These are phyloP conservation scores for Nasonovia ribisnigri DNA, from an alignment of 2,888 invertebrate genomes.

Conservation along the genomic window DNA sequence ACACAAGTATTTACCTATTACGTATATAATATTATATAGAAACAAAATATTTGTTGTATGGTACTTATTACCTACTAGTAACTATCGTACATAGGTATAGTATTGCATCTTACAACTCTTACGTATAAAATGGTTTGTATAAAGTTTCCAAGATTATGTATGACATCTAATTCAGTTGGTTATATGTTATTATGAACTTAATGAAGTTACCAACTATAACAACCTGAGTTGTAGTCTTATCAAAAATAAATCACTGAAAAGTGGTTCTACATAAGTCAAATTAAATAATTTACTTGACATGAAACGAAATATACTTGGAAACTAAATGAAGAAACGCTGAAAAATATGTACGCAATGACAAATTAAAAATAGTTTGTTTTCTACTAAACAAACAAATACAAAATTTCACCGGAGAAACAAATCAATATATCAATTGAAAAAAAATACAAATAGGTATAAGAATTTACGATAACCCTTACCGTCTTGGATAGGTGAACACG, in stretches of 20 bases:
- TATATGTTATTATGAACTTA: not conserved
- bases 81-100: not conserved
- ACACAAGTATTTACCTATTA: not conserved
- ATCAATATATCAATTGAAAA: not conserved
- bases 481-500: not conserved
- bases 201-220: not conserved
- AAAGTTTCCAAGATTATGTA: not conserved
- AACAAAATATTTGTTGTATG: not conserved
- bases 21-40: not conserved
- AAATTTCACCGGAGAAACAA: not conserved
- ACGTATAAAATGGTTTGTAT: not conserved
- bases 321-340: not conserved
- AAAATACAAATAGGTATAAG: not conserved
- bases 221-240: not conserved
- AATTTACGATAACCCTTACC: not conserved
- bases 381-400: not conserved
- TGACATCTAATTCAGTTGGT: not conserved
- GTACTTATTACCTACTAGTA: not conserved
- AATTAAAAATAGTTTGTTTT: not conserved
- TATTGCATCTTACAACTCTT: not conserved
- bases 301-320: not conserved
- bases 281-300: not conserved
- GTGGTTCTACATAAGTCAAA: not conserved
- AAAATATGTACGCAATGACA: not conserved
- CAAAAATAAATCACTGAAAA: not conserved